phyloP scores from a whole-genome alignment of 2,797 vertebrate species.

The Apogon hyalosoma region DNA sequence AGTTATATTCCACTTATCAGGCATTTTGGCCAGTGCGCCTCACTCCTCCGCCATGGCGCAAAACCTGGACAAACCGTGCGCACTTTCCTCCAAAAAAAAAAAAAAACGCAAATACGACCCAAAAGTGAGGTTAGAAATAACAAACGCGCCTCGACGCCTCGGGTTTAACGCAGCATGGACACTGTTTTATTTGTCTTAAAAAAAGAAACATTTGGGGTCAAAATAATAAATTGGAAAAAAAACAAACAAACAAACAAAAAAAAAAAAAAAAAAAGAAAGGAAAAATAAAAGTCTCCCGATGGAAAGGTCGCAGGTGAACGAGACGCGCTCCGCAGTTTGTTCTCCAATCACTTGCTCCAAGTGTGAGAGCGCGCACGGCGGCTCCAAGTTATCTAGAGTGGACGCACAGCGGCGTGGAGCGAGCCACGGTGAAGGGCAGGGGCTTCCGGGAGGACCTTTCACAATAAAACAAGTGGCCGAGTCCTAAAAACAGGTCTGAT shows the following conservation, averaged over 20 bases:
- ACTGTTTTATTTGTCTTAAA: slow-evolving; percentile 8
- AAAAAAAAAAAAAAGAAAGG: neutral
- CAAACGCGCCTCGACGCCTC: neutral
- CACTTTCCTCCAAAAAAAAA: slow-evolving; percentile 25
- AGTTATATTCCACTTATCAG: slow-evolving; percentile 72
- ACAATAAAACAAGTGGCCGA: slow-evolving; percentile 6
- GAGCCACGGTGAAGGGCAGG: fast-evolving
- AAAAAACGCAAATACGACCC: neutral
- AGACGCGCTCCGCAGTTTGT: slow-evolving; percentile 32
- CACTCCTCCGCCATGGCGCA: slow-evolving; percentile 61
- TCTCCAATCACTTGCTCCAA: slow-evolving; percentile 66
- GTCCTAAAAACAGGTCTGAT: fast-evolving
- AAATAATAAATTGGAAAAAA: too few relatives aligned
- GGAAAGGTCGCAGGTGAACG: slow-evolving; percentile 46
- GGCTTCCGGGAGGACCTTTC: slow-evolving; percentile 37
- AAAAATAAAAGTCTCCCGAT: neutral
- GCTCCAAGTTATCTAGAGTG: slow-evolving; percentile 43
- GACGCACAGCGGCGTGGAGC: slow-evolving; percentile 25
- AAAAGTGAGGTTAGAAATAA: slow-evolving; percentile 9
- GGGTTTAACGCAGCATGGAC: neutral
- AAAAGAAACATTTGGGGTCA: neutral
- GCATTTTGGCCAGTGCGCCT: slow-evolving; percentile 77
- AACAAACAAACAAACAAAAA: too few relatives aligned
- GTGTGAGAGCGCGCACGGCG: slow-evolving; percentile 44
- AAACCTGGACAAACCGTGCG: slow-evolving; percentile 39